Percentiles rank a stretch among this genome's conserved stretches.
These are phyloP conservation scores for Brachirus orientalis DNA, from an alignment of 2,113 vertebrate genomes.

Conservation along the genomic window DNA sequence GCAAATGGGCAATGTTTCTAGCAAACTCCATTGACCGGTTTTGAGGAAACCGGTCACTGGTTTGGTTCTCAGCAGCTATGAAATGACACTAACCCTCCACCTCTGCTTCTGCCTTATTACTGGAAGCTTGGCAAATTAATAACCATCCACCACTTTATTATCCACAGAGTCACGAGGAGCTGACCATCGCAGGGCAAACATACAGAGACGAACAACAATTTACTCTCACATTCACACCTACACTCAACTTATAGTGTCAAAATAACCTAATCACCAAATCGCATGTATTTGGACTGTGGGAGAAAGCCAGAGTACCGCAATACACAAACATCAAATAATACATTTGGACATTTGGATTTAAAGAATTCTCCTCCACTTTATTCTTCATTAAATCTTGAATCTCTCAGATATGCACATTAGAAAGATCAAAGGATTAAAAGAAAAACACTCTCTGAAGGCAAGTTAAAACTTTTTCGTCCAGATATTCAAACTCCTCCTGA, in stretches of 20 bases:
- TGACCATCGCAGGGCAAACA: too few species aligned
- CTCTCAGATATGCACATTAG: not conserved
- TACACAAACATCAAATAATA: too few species aligned
- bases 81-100: not conserved
- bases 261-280: too few species aligned
- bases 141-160: not conserved
- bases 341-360: not conserved
- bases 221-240: too few species aligned
- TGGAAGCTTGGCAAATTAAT: not conserved
- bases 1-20: constrained; percentile 8
- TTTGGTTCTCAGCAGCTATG: not conserved
- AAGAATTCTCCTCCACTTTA: constrained; percentile 11
- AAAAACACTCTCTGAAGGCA: constrained; percentile 18
- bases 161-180: too few species aligned
- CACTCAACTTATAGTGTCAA: too few species aligned
- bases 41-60: constrained; percentile 5
- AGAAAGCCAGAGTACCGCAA: too few species aligned
- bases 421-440: constrained; percentile 32
- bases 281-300: too few species aligned
- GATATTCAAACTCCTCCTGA: not conserved
- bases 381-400: too few species aligned
- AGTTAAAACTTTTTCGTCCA: not conserved
- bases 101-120: not conserved
- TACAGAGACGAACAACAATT: too few species aligned
- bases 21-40: constrained; percentile 4